Percentiles rank a stretch among this genome's conserved stretches.
Evolutionary conservation across 2,113 vertebrate genomes (phyloP).

Genomic region (Neofelis nebulosa): DNA sequence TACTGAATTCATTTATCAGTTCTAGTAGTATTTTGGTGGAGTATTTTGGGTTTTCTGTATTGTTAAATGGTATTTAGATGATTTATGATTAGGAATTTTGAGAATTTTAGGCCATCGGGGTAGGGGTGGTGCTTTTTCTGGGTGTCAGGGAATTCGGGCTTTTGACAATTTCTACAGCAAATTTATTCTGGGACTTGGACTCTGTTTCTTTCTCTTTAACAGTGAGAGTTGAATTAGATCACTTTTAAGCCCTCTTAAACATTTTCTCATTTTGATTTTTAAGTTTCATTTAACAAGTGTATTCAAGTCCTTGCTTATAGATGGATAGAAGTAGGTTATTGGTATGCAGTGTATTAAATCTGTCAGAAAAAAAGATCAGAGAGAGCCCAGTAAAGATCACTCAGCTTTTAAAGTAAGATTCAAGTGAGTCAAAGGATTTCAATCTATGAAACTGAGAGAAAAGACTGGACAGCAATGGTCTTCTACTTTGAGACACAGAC

Average conservation of each 20-base stretch:
- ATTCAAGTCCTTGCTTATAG: conserved; percentile 16
- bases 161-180: background rate
- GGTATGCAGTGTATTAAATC: conserved; percentile 37
- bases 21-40: background rate
- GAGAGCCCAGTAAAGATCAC: conserved; percentile 29
- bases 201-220: background rate
- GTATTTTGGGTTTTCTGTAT: background rate
- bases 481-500: conserved; percentile 54
- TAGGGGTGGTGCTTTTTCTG: background rate
- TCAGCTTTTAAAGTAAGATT: conserved; percentile 67
- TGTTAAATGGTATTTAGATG: background rate
- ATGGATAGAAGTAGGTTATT: conserved; percentile 61
- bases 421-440: conserved; percentile 66
- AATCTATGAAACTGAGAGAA: conserved; percentile 61
- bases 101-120: background rate
- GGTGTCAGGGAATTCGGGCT: background rate
- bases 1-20: background rate
- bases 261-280: conserved; percentile 50
- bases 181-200: background rate
- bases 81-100: background rate
- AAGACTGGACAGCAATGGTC: conserved; percentile 25
- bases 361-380: conserved; percentile 59
- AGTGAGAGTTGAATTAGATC: background rate
- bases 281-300: conserved; percentile 34
- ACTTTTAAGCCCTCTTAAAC: background rate